Evolutionary conservation across 2,888 invertebrate genomes (phyloP), one percentile per base, ranked within the genome.

Genomic region (Fragum fragum): DNA sequence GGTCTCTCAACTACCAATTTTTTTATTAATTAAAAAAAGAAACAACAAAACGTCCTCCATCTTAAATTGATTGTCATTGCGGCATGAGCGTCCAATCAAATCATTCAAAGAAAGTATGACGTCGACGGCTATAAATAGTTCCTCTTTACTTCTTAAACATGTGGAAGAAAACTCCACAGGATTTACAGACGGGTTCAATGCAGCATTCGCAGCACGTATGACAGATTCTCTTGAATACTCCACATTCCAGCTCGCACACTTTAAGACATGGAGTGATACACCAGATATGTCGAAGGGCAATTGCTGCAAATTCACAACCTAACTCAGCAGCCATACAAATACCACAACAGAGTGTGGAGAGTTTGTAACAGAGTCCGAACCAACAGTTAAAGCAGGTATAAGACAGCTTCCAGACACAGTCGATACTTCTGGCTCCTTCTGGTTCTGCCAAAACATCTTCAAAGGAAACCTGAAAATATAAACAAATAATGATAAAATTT

Each of bases 351-450:
- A 97, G 96, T 0, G 96, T 96, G 55, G 97, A 95, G 69, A 96
- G 92, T n/a, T 96, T 96, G 95, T 97, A 97, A 93, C 97, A 97
- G 93, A 96, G 96, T 92, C 96, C 96, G 87, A 96, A 95, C 39
- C 97, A 96, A 87, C 96, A 95, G 69, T 96, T 95, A 95, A 97
- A 97, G 93, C 97, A 90, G 9, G 66, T 83, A 90, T 96, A 95
- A 90, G 96, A 96, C 61, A 96, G 94, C 21, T 96, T 95, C 97
- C 97, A 97, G 66, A 96, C 96, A 94, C 97, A 97, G 92, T 97
- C 96, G 0, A 96, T 84, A 77, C 88, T 88, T 81, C 90, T 91
- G 57, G 88, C 89, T 26, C 91, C 91, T 23, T 92, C 92, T 2
- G 92, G 92, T 70, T 92, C 92, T 0, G 79, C 92, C 6, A 91